Conservation (phyloP, 1,140 invertebrate genomes). For the Drosophila sturtevanti region DNA sequence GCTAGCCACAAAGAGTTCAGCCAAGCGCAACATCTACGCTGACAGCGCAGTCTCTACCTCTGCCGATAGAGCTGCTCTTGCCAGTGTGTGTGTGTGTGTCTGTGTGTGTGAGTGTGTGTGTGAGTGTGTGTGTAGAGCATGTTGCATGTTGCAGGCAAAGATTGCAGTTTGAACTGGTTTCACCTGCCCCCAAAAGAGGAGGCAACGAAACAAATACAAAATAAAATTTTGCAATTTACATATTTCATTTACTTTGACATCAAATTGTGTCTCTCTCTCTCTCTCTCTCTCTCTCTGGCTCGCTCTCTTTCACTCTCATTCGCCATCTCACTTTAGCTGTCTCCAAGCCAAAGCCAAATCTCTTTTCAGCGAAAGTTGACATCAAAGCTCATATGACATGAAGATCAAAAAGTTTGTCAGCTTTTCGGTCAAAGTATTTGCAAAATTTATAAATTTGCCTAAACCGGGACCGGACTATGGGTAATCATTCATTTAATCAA, state of each 20-base stretch:
- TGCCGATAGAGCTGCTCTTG: not conserved
- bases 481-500: too few relatives aligned
- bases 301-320: not conserved
- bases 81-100: not conserved
- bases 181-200: constrained; percentile 29
- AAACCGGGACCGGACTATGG: not conserved
- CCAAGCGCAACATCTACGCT: constrained; percentile 34
- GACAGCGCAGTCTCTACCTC: constrained; percentile 30
- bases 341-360: not conserved
- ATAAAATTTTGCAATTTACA: constrained; percentile 4
- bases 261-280: not conserved
- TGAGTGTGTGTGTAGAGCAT: constrained; percentile 22
- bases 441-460: constrained; percentile 65
- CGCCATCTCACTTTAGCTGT: not conserved
- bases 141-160: constrained; percentile 44
- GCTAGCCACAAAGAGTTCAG: constrained; percentile 50
- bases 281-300: not conserved
- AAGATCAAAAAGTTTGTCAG: constrained; percentile 50
- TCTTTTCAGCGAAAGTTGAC: constrained; percentile 36
- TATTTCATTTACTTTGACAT: constrained; percentile 2
- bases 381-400: constrained; percentile 35
- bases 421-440: constrained; percentile 72
- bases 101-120: constrained; percentile 22
- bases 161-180: constrained; percentile 62
- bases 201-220: constrained; percentile 4